Conservation (phyloP, 2,797 vertebrate genomes). For the Halcyon smyrnensis region DNA sequence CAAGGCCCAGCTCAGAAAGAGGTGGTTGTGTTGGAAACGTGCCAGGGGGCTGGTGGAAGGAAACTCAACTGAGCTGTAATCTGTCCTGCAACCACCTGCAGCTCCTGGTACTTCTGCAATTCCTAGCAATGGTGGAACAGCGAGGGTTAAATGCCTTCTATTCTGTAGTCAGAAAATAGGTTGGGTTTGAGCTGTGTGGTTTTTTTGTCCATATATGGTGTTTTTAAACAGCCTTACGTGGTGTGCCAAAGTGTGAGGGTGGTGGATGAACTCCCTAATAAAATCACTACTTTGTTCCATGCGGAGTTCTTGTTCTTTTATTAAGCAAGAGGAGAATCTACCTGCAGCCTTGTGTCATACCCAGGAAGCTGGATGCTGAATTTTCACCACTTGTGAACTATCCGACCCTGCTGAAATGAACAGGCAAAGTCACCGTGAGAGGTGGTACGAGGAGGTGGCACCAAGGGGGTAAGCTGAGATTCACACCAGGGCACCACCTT, state of each 20-base stretch:
- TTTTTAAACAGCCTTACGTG: background rate
- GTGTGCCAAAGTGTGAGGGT: background rate
- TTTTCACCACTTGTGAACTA: background rate
- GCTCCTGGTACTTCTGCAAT: background rate
- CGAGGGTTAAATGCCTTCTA: background rate
- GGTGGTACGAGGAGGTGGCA: background rate
- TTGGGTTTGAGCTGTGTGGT: background rate
- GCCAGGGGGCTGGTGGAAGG: background rate
- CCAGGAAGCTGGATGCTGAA: background rate
- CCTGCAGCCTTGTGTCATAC: background rate
- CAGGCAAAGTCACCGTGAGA: background rate
- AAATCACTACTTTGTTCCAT: background rate
- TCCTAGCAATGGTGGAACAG: background rate
- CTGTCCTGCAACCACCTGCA: background rate
- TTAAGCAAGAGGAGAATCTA: background rate
- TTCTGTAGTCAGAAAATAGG: background rate
- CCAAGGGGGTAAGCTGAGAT: background rate
- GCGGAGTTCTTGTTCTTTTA: background rate
- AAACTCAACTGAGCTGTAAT: background rate
- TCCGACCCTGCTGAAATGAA: background rate
- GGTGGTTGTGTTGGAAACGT: background rate
- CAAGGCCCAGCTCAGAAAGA: background rate
- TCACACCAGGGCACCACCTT: background rate
- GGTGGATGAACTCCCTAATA: constrained; percentile 4
- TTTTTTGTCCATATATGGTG: background rate